phyloP scores from a whole-genome alignment of 2,113 vertebrate genomes.

The Neodon shergylaensis region DNA sequence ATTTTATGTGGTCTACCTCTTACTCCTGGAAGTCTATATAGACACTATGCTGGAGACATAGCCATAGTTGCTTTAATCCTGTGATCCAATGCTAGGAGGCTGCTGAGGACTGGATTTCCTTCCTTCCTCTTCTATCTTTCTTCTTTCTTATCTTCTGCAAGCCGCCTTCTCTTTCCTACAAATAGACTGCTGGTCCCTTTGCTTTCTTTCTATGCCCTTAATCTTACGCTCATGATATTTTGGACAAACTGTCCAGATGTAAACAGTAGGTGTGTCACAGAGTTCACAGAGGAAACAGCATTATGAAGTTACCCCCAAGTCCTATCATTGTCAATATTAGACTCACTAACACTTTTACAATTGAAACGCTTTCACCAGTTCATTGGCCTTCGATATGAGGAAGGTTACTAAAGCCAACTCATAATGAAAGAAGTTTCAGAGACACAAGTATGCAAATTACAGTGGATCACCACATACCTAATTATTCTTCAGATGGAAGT shows the following conservation, averaged over 20 bases:
- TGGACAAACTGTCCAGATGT: not conserved
- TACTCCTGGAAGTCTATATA: not conserved
- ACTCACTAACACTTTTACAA: not conserved
- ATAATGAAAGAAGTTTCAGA: conserved; percentile 53
- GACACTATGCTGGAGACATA: not conserved
- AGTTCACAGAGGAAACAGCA: not conserved
- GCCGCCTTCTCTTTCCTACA: not conserved
- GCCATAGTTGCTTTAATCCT: not conserved
- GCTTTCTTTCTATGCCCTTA: not conserved
- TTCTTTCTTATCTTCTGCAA: not conserved
- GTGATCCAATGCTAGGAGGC: not conserved
- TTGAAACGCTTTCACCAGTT: not conserved
- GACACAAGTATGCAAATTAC: not conserved
- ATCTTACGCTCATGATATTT: not conserved
- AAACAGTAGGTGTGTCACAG: not conserved
- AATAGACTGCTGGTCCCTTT: not conserved
- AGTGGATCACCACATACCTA: not conserved
- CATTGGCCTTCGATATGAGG: not conserved
- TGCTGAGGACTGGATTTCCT: not conserved
- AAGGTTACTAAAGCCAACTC: conserved; percentile 17
- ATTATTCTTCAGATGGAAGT: conserved; percentile 12
- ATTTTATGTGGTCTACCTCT: not conserved
- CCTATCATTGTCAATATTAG: not conserved
- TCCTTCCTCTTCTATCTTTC: not conserved
- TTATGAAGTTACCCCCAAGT: not conserved